Percentiles rank a stretch among this genome's conserved stretches.
phyloP scores from a whole-genome alignment of 2,888 invertebrate genomes.

The Tetranychus piercei region DNA sequence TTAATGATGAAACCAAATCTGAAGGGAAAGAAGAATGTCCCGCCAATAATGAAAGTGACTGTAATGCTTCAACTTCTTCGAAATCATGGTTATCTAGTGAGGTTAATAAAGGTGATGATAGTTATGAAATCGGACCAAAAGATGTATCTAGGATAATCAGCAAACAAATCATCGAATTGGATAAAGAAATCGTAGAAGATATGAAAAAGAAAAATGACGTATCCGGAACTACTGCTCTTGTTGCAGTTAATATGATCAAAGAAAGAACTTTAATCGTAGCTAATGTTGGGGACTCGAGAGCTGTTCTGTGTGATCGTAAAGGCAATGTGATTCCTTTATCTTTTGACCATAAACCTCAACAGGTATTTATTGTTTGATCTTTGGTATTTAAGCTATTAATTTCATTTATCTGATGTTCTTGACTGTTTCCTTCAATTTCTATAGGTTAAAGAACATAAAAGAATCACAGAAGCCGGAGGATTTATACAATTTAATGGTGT shows the following conservation, averaged over 20 bases:
- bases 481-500: constrained; percentile 87
- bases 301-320: constrained; percentile 76
- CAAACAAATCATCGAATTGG: constrained; percentile 31
- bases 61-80: background rate
- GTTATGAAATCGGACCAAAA: background rate
- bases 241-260: constrained; percentile 54
- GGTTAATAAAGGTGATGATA: background rate
- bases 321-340: constrained; percentile 79
- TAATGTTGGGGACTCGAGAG: constrained; percentile 89
- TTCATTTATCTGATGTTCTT: constrained; percentile 23
- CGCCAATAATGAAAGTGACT: background rate
- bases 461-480: constrained; percentile 86
- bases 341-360: constrained; percentile 90
- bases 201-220: constrained; percentile 54
- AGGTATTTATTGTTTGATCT: background rate
- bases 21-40: background rate
- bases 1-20: background rate
- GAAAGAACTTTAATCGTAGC: constrained; percentile 66
- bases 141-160: background rate
- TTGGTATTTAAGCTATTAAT: background rate
- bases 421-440: background rate
- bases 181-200: constrained; percentile 56
- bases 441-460: constrained; percentile 64
- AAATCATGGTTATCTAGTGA: background rate
- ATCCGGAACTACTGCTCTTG: constrained; percentile 68